Evolutionary conservation across 2,797 vertebrate genomes (phyloP), one percentile per base, ranked within the genome.

Genomic region (Aratinga solstitialis): DNA sequence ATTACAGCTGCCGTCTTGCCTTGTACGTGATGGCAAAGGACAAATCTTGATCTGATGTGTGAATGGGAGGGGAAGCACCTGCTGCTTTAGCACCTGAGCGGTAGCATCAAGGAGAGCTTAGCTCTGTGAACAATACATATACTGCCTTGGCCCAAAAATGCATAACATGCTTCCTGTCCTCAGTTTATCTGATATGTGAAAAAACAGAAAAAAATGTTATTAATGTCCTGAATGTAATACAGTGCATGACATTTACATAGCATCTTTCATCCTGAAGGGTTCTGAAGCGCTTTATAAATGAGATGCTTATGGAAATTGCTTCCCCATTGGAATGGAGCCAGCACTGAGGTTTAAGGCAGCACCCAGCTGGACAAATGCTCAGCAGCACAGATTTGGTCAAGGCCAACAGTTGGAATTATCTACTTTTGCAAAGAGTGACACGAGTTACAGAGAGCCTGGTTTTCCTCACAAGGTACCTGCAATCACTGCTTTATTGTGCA

Each of bases 231-330:
- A 87, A 66, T 59, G 72, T 36, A 94, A 90, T 68, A 84, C 34
- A 66, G 45, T 51, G 62, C 38, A 67, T 54, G 67, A 36, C 67
- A 92, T 85, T 89, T 94, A 77, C 75, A 83, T 21, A 89, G 75
- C 42, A 90, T 83, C 53, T 92, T 94, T 89, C 88, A 94, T 95
- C 61, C 61, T 92, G 91, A 93, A 94, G 53, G 58, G 95, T 94
- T 94, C 53, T 75, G 68, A 78, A 77, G 72, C 81, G 69, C 74
- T 96, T 91, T 58, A 89, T 87, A 93, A 96, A 95, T 89, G 17
- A 80, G 36, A 74, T 30, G 61, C 53, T 89, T 87, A 90, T 80
- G 73, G 88, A 95, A 96, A 95, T 94, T 0, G 0, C 32, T 76
- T 61, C 58, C 47, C 56, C 2, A 1, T 43, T 90, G 92, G 90